Evolutionary conservation across 2,888 invertebrate genomes (phyloP).

Genomic region (Synergus itoensis): DNA sequence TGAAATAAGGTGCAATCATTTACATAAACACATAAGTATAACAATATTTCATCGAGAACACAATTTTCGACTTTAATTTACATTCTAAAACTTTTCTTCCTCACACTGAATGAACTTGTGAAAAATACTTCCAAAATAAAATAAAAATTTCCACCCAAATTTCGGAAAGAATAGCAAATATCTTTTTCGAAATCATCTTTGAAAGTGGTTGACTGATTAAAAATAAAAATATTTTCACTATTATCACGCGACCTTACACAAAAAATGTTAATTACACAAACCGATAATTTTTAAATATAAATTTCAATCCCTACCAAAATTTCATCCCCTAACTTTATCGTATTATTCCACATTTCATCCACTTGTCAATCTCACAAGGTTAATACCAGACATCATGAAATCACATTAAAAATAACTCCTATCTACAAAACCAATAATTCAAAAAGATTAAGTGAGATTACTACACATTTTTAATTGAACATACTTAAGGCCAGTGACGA

Average conservation of each 20-base stretch:
- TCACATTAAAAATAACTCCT: neutral
- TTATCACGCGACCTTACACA: neutral
- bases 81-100: neutral
- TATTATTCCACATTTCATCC: neutral
- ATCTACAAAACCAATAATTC: neutral
- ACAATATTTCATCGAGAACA: neutral
- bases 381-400: neutral
- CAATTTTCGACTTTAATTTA: neutral
- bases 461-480: constrained; percentile 1
- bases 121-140: neutral
- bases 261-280: neutral
- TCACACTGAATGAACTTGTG: neutral
- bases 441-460: neutral
- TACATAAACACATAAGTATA: neutral
- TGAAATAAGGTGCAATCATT: neutral
- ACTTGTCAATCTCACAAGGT: neutral
- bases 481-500: constrained; percentile 4
- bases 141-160: neutral
- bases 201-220: neutral
- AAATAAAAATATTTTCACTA: neutral
- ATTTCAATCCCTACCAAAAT: neutral
- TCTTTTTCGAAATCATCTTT: neutral
- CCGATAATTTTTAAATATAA: neutral
- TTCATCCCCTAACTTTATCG: neutral
- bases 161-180: no score